phyloP scores from a whole-genome alignment of 2,113 vertebrate genomes.

The Psilopsiagon aurifrons region DNA sequence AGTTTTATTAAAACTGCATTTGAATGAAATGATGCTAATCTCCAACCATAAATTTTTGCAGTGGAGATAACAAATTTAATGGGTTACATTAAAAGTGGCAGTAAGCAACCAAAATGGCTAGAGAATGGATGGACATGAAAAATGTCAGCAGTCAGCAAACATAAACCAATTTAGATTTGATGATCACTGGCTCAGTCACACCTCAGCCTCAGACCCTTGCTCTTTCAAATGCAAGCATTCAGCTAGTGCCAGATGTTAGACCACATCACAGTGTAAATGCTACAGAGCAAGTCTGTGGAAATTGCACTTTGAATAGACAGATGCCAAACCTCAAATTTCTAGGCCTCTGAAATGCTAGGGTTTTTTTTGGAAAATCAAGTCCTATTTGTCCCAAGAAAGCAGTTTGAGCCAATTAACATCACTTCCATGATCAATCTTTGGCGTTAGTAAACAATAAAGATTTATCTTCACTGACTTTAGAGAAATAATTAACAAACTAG shows the following conservation, averaged over 20 bases:
- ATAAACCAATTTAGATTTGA: neutral
- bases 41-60: neutral
- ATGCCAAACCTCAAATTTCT: neutral
- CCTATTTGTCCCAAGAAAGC: neutral
- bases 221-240: neutral
- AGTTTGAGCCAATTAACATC: neutral
- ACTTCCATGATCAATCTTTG: neutral
- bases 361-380: neutral
- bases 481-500: neutral
- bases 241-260: neutral
- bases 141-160: neutral
- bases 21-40: neutral
- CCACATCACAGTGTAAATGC: neutral
- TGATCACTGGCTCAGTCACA: neutral
- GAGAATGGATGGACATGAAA: neutral
- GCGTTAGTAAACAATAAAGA: neutral
- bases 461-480: neutral
- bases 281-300: neutral
- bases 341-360: neutral
- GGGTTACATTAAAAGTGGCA: neutral
- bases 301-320: neutral
- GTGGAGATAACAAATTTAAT: neutral
- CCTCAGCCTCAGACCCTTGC: neutral
- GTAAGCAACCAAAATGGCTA: neutral
- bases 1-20: constrained; percentile 52